These are phyloP conservation scores for Oscheius sp. DNA, from an alignment of 1,140 invertebrate genomes.

Conservation along the genomic window DNA sequence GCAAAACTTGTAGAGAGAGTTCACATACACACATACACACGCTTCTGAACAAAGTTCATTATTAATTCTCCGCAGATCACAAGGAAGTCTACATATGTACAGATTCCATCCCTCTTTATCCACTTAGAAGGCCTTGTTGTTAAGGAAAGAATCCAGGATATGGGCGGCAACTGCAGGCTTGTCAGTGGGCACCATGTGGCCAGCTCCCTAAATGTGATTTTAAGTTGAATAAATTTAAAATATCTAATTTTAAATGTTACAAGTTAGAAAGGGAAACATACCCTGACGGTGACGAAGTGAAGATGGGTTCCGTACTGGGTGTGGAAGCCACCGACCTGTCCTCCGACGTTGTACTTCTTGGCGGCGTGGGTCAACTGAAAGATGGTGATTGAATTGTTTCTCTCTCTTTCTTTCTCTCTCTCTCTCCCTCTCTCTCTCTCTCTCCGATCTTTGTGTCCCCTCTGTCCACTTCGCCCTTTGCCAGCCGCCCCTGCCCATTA, in stretches of 20 bases:
- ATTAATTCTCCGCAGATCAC: too few relatives aligned
- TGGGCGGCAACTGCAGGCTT: conserved; percentile 63
- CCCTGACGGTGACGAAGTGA: conserved; percentile 36
- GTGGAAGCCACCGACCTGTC: conserved; percentile 36
- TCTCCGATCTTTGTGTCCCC: too few relatives aligned
- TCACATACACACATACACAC: too few relatives aligned
- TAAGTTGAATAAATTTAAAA: neutral
- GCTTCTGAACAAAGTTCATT: too few relatives aligned
- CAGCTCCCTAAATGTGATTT: conserved; percentile 61
- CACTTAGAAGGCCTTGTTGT: conserved; percentile 33
- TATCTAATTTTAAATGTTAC: neutral
- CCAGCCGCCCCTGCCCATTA: too few relatives aligned
- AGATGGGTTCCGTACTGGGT: conserved; percentile 30
- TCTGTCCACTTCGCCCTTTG: too few relatives aligned
- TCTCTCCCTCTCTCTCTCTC: too few relatives aligned
- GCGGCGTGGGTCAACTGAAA: conserved; percentile 28
- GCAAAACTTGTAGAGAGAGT: too few relatives aligned
- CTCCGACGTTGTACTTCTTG: conserved; percentile 28
- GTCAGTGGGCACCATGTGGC: conserved; percentile 67
- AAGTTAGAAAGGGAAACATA: neutral
- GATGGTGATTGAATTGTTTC: neutral
- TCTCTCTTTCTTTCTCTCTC: neutral
- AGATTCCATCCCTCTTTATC: neutral
- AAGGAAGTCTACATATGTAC: too few relatives aligned
- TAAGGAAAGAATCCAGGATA: conserved; percentile 59